Evolutionary conservation across 1,140 invertebrate species (phyloP).

Genomic region (Octopus sinensis): DNA sequence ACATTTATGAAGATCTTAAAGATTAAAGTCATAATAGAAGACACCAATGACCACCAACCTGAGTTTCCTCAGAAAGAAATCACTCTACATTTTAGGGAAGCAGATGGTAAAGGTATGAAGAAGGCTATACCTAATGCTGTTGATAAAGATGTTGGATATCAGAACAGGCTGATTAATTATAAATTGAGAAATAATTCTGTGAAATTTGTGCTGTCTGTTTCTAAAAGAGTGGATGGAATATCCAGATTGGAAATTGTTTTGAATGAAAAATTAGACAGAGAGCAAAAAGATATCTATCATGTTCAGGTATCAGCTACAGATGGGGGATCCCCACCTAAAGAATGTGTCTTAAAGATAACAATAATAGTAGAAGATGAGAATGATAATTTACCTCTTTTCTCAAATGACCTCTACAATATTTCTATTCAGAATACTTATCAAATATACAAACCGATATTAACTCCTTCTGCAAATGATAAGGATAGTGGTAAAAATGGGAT

Average conservation of each 20-base stretch:
- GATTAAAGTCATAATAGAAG: slow-evolving; percentile 32
- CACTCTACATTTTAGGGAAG: too few relatives aligned
- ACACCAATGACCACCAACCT: slow-evolving; percentile 52
- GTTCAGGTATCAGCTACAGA: slow-evolving; percentile 71
- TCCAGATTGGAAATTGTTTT: slow-evolving; percentile 39
- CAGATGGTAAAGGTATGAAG: slow-evolving; percentile 26
- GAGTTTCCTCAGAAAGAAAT: slow-evolving; percentile 36
- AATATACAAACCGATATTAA: slow-evolving; percentile 14
- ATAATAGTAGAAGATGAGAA: slow-evolving; percentile 23
- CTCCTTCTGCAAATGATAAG: slow-evolving; percentile 21
- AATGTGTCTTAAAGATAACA: slow-evolving; percentile 17
- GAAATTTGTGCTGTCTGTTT: slow-evolving; percentile 34
- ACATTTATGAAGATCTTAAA: not conserved
- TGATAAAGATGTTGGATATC: slow-evolving; percentile 42
- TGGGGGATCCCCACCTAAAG: slow-evolving; percentile 15
- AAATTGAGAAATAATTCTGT: slow-evolving; percentile 18
- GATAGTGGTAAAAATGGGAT: slow-evolving; percentile 22
- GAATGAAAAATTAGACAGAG: slow-evolving; percentile 68
- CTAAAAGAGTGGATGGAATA: slow-evolving; percentile 34
- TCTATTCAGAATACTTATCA: slow-evolving; percentile 23
- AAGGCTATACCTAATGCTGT: slow-evolving; percentile 22
- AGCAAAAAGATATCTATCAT: slow-evolving; percentile 72
- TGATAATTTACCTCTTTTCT: slow-evolving; percentile 28
- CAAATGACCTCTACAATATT: slow-evolving; percentile 11
- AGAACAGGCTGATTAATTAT: slow-evolving; percentile 35